Evolutionary conservation across 2,888 invertebrate species (phyloP).

Genomic region (Hermodice carunculata): DNA sequence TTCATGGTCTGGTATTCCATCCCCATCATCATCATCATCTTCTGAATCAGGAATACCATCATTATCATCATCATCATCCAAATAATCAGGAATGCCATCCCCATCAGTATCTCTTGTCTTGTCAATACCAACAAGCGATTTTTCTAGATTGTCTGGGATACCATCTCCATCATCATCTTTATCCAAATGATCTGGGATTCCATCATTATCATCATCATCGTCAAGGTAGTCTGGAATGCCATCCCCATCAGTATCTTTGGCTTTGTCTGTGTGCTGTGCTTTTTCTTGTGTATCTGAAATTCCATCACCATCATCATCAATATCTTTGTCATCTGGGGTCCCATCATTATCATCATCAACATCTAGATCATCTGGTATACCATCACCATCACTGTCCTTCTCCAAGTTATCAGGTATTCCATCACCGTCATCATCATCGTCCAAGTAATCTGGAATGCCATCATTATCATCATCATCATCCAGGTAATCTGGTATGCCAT

Average conservation of each 20-base stretch:
- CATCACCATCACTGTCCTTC: slow-evolving; percentile 33
- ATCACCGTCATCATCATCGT: slow-evolving; percentile 42
- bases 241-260: slow-evolving; percentile 55
- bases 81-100: slow-evolving; percentile 56
- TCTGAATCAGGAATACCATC: slow-evolving; percentile 44
- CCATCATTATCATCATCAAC: slow-evolving; percentile 59
- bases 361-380: slow-evolving; percentile 39
- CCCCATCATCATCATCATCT: slow-evolving; percentile 50
- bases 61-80: slow-evolving; percentile 37
- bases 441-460: slow-evolving; percentile 42
- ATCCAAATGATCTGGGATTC: slow-evolving; percentile 34
- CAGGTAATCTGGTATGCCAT: slow-evolving; percentile 56
- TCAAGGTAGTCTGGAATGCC: slow-evolving; percentile 56
- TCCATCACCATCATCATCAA: slow-evolving; percentile 1
- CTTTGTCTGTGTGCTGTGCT: too few species aligned
- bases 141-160: slow-evolving; percentile 40
- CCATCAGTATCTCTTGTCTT: slow-evolving; percentile 56
- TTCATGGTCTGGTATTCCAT: slow-evolving; percentile 50
- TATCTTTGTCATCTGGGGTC: slow-evolving; percentile 19
- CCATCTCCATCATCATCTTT: slow-evolving; percentile 54
- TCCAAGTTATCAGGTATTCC: slow-evolving; percentile 49
- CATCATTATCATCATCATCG: slow-evolving; percentile 42
- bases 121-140: too few species aligned
- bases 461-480: slow-evolving; percentile 39
- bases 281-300: too few species aligned